A percentile compares a stretch with the other conserved stretches of the same genome.
Conservation (phyloP, 2,113 vertebrate species). For the Camelus bactrianus region DNA sequence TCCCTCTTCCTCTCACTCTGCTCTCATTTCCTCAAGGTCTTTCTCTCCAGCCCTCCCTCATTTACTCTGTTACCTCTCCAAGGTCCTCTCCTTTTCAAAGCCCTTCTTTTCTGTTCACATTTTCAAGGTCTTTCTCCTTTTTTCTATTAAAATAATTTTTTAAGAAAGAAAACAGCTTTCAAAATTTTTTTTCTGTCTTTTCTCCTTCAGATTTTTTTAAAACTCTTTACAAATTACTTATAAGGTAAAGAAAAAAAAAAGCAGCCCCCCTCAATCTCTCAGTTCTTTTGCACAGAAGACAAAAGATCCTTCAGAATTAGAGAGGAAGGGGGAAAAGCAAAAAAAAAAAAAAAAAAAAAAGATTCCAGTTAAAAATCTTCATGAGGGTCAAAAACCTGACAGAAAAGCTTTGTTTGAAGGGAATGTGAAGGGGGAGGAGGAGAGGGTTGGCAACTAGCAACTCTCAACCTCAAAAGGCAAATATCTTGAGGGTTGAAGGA, state of each 20-base stretch:
- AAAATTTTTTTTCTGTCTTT: background rate
- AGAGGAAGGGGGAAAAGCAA: background rate
- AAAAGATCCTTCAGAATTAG: slow-evolving; percentile 79
- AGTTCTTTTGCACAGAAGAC: slow-evolving; percentile 71
- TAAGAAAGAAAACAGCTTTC: slow-evolving; percentile 28
- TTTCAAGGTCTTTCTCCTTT: background rate
- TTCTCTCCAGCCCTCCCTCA: background rate
- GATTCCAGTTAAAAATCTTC: slow-evolving; percentile 77
- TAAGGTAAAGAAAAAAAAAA: background rate
- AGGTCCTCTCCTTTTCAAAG: background rate
- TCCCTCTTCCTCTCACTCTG: background rate
- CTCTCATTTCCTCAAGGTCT: background rate
- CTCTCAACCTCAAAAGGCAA: slow-evolving; percentile 68
- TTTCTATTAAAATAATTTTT: slow-evolving; percentile 24
- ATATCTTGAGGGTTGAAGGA: slow-evolving; percentile 66
- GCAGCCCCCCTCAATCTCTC: background rate
- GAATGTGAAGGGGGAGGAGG: slow-evolving; percentile 50
- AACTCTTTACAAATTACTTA: slow-evolving; percentile 43
- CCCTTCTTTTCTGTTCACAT: background rate
- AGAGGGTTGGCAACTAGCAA: slow-evolving; percentile 29
- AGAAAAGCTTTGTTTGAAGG: slow-evolving; percentile 81
- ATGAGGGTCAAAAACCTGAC: slow-evolving; percentile 80
- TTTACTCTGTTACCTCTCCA: background rate
- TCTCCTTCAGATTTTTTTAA: background rate
- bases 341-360: background rate